Conservation (phyloP, 1,140 invertebrate species). For the Bombus pascuorum region DNA sequence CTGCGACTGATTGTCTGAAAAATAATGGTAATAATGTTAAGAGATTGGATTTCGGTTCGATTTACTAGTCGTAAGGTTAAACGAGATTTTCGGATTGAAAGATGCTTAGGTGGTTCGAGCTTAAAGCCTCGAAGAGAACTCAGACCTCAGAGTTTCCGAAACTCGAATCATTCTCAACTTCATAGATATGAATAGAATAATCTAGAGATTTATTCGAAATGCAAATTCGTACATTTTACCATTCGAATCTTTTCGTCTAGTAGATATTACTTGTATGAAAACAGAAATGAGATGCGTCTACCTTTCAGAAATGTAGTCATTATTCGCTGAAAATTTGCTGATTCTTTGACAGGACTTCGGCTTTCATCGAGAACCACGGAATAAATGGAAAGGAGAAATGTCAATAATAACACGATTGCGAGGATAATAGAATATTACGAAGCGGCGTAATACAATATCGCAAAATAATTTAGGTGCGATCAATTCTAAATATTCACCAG, state of each 20-base stretch:
- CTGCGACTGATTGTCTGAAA: neutral
- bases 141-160: neutral
- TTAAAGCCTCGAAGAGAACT: neutral
- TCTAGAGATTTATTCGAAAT: neutral
- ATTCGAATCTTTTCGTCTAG: neutral
- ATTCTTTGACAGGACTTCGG: too few relatives aligned
- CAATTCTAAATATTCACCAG: neutral
- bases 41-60: neutral
- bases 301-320: too few relatives aligned
- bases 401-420: neutral
- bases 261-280: neutral
- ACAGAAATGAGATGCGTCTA: too few relatives aligned
- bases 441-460: neutral
- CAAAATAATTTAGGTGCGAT: neutral
- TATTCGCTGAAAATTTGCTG: too few relatives aligned
- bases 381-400: neutral
- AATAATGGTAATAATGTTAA: neutral
- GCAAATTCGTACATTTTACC: neutral
- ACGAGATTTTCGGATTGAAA: neutral
- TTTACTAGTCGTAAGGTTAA: constrained; percentile 18
- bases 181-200: neutral
- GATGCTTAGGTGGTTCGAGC: neutral
- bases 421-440: neutral
- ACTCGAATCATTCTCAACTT: neutral
- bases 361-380: too few relatives aligned